Evolutionary conservation across 2,888 invertebrate species (phyloP).

Genomic region (Byasa hedistus): DNA sequence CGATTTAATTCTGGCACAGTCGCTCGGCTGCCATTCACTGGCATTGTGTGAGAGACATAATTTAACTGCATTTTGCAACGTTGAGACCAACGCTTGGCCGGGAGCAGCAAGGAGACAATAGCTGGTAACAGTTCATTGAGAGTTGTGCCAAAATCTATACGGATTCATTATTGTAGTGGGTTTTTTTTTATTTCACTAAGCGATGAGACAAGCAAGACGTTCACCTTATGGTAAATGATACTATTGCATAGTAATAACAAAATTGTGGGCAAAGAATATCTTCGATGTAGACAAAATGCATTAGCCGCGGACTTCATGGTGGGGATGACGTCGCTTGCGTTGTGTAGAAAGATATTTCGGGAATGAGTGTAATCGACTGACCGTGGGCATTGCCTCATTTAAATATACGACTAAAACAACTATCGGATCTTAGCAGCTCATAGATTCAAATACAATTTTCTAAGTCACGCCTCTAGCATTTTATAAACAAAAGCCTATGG

Average conservation of each 20-base stretch:
- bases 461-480: too few relatives aligned
- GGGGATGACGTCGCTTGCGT: too few relatives aligned
- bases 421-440: too few relatives aligned
- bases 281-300: too few relatives aligned
- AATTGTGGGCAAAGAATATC: too few relatives aligned
- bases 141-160: constrained; percentile 19
- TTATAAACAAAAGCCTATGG: too few relatives aligned
- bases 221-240: too few relatives aligned
- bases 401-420: background rate
- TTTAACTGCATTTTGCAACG: constrained; percentile 17
- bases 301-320: too few relatives aligned
- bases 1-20: constrained; percentile 17
- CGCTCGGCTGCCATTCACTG: constrained; percentile 3
- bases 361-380: background rate
- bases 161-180: background rate
- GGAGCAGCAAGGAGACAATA: constrained; percentile 16
- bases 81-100: constrained; percentile 16
- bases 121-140: constrained; percentile 6
- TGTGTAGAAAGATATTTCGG: constrained; percentile 4
- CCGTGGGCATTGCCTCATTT: background rate
- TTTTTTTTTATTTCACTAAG: too few relatives aligned
- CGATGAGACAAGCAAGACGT: too few relatives aligned
- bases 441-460: too few relatives aligned
- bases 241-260: too few relatives aligned
- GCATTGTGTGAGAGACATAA: constrained; percentile 11